Evolutionary conservation across 2,888 invertebrate species (phyloP), one percentile per base, ranked within the genome.

Genomic region (Brenthis hecate): DNA sequence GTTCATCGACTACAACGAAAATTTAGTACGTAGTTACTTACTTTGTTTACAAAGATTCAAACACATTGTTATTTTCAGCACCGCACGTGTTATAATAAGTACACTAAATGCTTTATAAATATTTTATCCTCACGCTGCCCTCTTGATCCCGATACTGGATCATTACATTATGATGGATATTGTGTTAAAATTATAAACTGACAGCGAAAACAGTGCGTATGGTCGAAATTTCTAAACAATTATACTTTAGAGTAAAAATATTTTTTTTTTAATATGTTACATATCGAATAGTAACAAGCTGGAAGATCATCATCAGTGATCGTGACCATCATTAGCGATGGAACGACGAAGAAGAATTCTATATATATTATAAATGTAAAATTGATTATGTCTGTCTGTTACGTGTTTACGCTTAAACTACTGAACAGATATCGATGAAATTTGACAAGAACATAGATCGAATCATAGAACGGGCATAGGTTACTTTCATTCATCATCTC

Each of bases 61-160:
- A 57, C 54, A 69, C 56, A 55, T 36, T 43, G 69, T 62, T 70
- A 65, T 72, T 70, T 67, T 58, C 56, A 36, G 62, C 71, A 56
- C 32, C 69, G 57, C 71, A 72, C 70, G 62, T 71, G 72, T 60
- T 66, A 56, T 55, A 55, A 66, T 16, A 64, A 65, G 36, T 70
- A 54, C 58, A 65, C 69, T 68, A 70, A 73, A 65, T 74, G 66
- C 64, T 70, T 69, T 68, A 68, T 69, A 66, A 73, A 73, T 69
- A 73, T 73, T 70, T 68, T 63, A 65, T 76, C 78, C 83, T 84
- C 85, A 85, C 85, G 81, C 75, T 84, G 88, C 80, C 86, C 89
- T 83, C 86, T 78, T 89, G 80, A 86, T 84, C 89, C 75, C 81
- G 82, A 82, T 82, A 74, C 77, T 77, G 74, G 72, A 60, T 65